Conservation (phyloP, 2,797 vertebrate species). For the Poeciliopsis presidionis region DNA sequence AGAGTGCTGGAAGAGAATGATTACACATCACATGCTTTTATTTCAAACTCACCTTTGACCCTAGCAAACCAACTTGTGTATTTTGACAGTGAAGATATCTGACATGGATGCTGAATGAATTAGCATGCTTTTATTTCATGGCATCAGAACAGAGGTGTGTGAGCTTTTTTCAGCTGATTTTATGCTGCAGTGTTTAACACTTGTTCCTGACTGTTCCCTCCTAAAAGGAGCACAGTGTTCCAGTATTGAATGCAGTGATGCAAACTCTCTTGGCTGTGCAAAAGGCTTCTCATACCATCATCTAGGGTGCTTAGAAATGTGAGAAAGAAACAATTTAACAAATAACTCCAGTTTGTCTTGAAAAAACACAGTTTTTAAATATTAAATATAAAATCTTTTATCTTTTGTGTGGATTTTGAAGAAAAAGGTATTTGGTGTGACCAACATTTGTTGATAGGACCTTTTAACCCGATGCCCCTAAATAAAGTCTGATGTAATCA, state of each 20-base stretch:
- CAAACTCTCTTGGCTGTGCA: constrained; percentile 33
- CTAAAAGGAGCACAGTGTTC: constrained; percentile 15
- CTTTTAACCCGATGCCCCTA: background rate
- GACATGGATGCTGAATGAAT: background rate
- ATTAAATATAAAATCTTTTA: background rate
- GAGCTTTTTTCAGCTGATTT: constrained; percentile 11
- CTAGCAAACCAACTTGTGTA: background rate
- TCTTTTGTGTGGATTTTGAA: background rate
- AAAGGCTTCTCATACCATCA: constrained; percentile 14
- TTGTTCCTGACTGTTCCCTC: constrained; percentile 14
- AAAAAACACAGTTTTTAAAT: background rate
- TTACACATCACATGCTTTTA: background rate
- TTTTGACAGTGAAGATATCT: background rate
- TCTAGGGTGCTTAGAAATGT: background rate
- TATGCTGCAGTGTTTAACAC: constrained; percentile 3
- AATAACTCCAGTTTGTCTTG: background rate
- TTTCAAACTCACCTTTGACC: background rate
- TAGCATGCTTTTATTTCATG: background rate
- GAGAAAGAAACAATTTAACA: background rate
- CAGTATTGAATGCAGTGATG: constrained; percentile 25
- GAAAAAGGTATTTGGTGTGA: background rate
- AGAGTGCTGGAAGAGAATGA: constrained; percentile 18
- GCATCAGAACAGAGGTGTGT: background rate
- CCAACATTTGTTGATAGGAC: background rate
- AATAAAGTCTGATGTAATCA: background rate